Evolutionary conservation across 2,888 invertebrate genomes (phyloP).

Genomic region (Candidula unifasciata): DNA sequence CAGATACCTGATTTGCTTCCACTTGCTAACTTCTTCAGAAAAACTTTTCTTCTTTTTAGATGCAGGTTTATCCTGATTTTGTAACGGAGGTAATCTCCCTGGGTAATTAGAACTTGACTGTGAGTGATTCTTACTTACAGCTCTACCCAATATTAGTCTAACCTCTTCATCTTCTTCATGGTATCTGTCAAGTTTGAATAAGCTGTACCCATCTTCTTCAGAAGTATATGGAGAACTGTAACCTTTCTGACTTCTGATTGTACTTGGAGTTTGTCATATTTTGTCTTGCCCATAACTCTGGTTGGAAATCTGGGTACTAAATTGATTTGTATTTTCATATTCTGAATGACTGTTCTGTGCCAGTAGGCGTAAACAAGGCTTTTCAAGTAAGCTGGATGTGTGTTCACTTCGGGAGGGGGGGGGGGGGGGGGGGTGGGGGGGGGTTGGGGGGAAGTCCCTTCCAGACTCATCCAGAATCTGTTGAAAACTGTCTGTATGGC

Average conservation of each 20-base stretch:
- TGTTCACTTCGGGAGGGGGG: background rate
- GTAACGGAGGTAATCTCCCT: conserved; percentile 46
- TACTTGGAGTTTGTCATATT: background rate
- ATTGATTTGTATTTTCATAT: conserved; percentile 18
- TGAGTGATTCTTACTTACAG: background rate
- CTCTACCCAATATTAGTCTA: conserved; percentile 36
- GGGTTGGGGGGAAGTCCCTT: no score
- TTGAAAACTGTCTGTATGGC: background rate
- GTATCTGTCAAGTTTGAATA: background rate
- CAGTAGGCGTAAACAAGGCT: background rate
- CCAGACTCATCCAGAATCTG: conserved; percentile 26
- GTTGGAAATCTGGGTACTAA: background rate
- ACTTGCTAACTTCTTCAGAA: conserved; percentile 50
- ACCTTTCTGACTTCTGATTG: background rate
- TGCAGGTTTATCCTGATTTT: conserved; percentile 19
- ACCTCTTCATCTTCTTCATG: conserved; percentile 23
- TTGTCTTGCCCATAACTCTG: background rate
- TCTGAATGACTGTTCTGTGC: no score
- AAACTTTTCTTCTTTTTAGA: conserved; percentile 49
- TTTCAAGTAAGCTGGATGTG: conserved; percentile 16
- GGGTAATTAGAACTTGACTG: background rate
- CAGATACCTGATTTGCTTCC: conserved; percentile 18
- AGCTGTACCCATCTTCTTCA: conserved; percentile 5
- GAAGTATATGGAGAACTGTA: background rate
- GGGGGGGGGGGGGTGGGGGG: no score